These are phyloP conservation scores for Calameuta filiformis DNA, from an alignment of 2,888 invertebrate species.

Conservation along the genomic window DNA sequence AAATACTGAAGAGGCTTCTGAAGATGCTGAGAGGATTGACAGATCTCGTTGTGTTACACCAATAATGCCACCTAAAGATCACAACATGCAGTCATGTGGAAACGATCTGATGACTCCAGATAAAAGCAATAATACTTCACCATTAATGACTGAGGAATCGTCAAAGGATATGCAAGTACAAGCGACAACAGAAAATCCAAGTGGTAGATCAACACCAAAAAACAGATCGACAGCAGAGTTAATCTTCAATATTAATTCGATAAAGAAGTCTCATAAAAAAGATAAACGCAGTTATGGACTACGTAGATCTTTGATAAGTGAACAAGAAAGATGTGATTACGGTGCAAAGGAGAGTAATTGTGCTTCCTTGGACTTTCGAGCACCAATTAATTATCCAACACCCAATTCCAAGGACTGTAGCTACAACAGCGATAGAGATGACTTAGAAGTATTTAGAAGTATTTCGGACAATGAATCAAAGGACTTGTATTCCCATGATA, in stretches of 20 bases:
- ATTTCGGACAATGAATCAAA: conserved; percentile 5
- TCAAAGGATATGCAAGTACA: not conserved
- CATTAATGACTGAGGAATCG: not conserved
- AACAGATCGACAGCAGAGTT: conserved; percentile 44
- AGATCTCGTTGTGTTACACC: not conserved
- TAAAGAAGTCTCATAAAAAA: conserved; percentile 58
- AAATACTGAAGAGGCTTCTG: not conserved
- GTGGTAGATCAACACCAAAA: conserved; percentile 47
- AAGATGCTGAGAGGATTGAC: not conserved
- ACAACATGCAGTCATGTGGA: not conserved
- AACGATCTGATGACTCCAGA: not conserved
- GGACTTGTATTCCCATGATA: conserved; percentile 12
- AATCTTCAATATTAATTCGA: conserved; percentile 47
- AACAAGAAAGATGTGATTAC: conserved; percentile 9
- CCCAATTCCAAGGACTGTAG: conserved; percentile 12
- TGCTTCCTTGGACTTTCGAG: not conserved
- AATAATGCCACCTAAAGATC: not conserved
- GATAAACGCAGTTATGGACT: conserved; percentile 43
- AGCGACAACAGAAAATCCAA: conserved; percentile 17
- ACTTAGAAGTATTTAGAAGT: conserved; percentile 2
- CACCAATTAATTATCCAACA: not conserved
- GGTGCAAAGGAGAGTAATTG: not conserved
- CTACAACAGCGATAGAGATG: conserved; percentile 17
- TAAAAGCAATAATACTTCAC: not conserved
- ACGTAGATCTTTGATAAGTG: conserved; percentile 5